Evolutionary conservation across 2,888 invertebrate species (phyloP).

Genomic region (Lasioglossum marginatum): DNA sequence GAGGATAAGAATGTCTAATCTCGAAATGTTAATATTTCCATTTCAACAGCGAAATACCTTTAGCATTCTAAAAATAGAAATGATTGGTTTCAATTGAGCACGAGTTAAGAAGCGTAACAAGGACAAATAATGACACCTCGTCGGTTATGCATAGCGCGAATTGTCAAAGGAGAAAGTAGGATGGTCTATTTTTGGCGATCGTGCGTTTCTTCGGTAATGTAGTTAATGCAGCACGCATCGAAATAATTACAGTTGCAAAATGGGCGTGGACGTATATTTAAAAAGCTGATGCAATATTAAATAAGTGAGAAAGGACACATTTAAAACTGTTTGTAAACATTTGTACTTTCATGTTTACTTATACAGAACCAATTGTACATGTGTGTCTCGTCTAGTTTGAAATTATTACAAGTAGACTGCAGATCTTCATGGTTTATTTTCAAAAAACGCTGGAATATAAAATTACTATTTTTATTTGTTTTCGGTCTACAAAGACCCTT

Average conservation of each 20-base stretch:
- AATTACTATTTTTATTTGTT: too few relatives aligned
- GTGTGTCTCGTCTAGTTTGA: too few relatives aligned
- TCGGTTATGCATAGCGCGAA: background rate
- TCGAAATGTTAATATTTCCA: too few relatives aligned
- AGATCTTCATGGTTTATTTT: too few relatives aligned
- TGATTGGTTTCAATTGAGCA: background rate
- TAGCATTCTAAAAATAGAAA: background rate
- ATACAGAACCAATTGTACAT: too few relatives aligned
- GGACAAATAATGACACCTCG: background rate
- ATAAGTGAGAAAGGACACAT: background rate
- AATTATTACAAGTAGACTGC: too few relatives aligned
- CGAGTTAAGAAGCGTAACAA: too few relatives aligned
- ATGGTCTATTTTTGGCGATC: background rate
- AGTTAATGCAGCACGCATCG: background rate
- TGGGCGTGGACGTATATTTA: background rate
- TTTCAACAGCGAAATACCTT: too few relatives aligned
- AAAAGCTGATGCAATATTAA: background rate
- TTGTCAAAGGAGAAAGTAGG: background rate
- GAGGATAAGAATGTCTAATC: too few relatives aligned
- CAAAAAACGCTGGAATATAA: too few relatives aligned
- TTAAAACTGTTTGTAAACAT: background rate
- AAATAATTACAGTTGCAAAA: background rate
- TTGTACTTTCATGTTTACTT: background rate
- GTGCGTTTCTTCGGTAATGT: too few relatives aligned
- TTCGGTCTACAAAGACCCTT: too few relatives aligned